These are phyloP conservation scores for Karalla daura DNA, from an alignment of 2,797 vertebrate genomes.

Conservation along the genomic window DNA sequence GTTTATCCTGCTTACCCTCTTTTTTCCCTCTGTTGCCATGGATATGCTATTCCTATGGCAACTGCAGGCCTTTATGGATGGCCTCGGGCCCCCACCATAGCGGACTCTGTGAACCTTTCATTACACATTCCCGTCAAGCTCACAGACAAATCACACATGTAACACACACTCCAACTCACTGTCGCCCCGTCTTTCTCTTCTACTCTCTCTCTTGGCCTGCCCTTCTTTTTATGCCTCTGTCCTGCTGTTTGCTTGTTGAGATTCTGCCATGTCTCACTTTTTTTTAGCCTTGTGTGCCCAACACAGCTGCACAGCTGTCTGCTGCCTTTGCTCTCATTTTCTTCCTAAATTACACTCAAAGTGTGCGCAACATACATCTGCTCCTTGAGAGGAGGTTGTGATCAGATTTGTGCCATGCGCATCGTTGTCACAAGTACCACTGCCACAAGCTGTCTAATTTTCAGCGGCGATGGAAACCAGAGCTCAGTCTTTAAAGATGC, in stretches of 20 bases:
- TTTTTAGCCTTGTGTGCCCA: neutral
- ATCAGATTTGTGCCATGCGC: slow-evolving; percentile 65
- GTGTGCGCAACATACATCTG: slow-evolving; percentile 3
- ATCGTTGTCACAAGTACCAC: slow-evolving; percentile 53
- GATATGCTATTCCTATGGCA: slow-evolving; percentile 88
- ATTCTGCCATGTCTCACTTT: slow-evolving; percentile 4
- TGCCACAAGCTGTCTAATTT: slow-evolving; percentile 52
- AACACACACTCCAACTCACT: slow-evolving; percentile 32
- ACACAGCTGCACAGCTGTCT: slow-evolving; percentile 11
- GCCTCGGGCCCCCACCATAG: slow-evolving; percentile 74
- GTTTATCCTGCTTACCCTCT: slow-evolving; percentile 79
- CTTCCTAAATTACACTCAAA: slow-evolving; percentile 11
- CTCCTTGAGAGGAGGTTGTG: slow-evolving; percentile 24
- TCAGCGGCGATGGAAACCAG: slow-evolving; percentile 74
- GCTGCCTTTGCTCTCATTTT: neutral
- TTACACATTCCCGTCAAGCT: slow-evolving; percentile 77
- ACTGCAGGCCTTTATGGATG: slow-evolving; percentile 81
- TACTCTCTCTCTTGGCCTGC: neutral
- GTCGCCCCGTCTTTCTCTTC: neutral
- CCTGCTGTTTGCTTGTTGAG: slow-evolving; percentile 7
- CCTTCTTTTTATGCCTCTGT: neutral
- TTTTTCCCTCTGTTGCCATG: slow-evolving; percentile 84
- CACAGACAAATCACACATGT: slow-evolving; percentile 68
- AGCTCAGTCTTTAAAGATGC: slow-evolving; percentile 83
- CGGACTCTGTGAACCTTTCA: slow-evolving; percentile 78